A percentile compares a stretch with the other conserved stretches of the same genome.
These are phyloP conservation scores for Zophobas atratus DNA, from an alignment of 1,140 invertebrate species.

Conservation along the genomic window DNA sequence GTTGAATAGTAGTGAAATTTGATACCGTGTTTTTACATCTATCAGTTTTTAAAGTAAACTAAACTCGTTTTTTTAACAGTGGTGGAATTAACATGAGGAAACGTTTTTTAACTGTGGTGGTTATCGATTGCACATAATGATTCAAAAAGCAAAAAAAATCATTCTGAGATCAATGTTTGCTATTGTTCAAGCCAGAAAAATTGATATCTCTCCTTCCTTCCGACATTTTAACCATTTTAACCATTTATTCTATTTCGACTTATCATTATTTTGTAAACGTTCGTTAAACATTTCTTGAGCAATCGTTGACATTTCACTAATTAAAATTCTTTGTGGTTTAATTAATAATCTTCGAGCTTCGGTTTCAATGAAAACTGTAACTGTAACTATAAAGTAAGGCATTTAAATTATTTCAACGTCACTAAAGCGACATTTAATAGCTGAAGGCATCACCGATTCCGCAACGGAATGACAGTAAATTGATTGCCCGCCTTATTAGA, in stretches of 20 bases:
- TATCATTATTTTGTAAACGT: conserved; percentile 24
- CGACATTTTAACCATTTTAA: too few species aligned
- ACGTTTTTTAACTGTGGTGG: too few species aligned
- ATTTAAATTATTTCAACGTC: conserved; percentile 26
- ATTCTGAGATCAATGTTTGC: too few species aligned
- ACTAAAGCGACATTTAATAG: conserved; percentile 21
- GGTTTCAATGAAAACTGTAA: conserved; percentile 36
- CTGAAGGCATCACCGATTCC: conserved; percentile 29
- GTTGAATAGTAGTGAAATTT: too few species aligned
- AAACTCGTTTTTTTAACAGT: too few species aligned
- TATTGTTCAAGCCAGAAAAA: too few species aligned
- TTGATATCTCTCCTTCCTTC: too few species aligned
- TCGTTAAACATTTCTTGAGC: conserved; percentile 21
- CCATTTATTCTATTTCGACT: not conserved
- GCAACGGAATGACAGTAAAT: conserved; percentile 36
- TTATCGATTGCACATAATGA: too few species aligned
- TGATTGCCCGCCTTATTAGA: conserved; percentile 35
- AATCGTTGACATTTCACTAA: conserved; percentile 33
- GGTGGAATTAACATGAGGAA: too few species aligned
- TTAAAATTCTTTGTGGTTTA: conserved; percentile 37
- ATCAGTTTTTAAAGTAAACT: too few species aligned
- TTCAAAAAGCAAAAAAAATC: too few species aligned
- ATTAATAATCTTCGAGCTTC: conserved; percentile 34
- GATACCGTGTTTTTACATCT: too few species aligned
- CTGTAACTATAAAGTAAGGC: conserved; percentile 36